Evolutionary conservation across 2,113 vertebrate genomes (phyloP).

Genomic region (Oreocharis arfaki): DNA sequence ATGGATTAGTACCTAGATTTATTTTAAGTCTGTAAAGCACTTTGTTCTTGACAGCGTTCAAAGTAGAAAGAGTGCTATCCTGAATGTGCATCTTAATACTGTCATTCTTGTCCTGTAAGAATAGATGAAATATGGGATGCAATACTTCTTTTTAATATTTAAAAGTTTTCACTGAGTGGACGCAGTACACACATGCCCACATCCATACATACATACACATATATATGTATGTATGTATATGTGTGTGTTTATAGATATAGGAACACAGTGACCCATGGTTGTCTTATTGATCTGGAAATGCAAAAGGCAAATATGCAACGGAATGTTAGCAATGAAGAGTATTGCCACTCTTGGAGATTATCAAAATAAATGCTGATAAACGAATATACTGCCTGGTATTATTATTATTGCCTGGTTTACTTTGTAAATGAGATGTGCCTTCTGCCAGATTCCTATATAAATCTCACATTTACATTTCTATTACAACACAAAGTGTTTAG

Average conservation of each 20-base stretch:
- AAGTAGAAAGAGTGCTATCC: conserved; percentile 86
- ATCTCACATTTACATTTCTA: neutral
- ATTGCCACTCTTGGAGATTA: neutral
- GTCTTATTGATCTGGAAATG: conserved; percentile 60
- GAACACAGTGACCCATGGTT: conserved; percentile 40
- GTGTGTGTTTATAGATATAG: neutral
- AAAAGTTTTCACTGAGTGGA: conserved; percentile 76
- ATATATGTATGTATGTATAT: neutral
- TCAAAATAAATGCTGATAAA: conserved; percentile 17
- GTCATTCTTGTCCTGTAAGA: conserved; percentile 90
- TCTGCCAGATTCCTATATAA: neutral
- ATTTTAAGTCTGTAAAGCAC: conserved; percentile 95
- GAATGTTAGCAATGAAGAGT: neutral
- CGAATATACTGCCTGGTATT: neutral
- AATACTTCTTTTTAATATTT: conserved; percentile 84
- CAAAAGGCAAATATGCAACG: conserved; percentile 40
- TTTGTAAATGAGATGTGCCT: neutral
- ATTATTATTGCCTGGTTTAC: neutral
- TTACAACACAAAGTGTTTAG: neutral
- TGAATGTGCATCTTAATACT: conserved; percentile 86
- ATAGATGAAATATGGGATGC: conserved; percentile 80
- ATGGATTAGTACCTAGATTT: conserved; percentile 98
- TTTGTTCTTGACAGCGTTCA: conserved; percentile 89
- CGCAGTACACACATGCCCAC: neutral
- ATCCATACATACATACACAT: neutral